Percentiles rank a stretch among this genome's conserved stretches.
Evolutionary conservation across 2,888 invertebrate genomes (phyloP).

Genomic region (Drosophila niveifrons): DNA sequence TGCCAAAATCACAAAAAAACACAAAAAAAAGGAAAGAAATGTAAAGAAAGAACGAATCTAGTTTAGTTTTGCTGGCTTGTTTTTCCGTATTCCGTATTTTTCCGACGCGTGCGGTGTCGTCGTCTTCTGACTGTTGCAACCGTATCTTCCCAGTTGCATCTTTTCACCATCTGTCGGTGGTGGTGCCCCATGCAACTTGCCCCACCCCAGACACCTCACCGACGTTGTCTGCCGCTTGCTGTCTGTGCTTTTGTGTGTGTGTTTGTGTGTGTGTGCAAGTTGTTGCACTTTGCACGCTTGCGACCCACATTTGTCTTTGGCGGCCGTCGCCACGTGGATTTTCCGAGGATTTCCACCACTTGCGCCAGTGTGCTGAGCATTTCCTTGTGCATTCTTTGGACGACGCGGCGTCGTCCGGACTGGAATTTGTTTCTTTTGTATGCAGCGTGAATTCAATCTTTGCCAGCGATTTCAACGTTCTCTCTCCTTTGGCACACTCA

Average conservation of each 20-base stretch:
- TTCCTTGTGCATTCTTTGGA: constrained; percentile 66
- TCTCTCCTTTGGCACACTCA: constrained; percentile 26
- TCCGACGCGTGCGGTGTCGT: constrained; percentile 57
- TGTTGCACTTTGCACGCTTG: constrained; percentile 77
- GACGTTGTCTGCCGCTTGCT: constrained; percentile 12
- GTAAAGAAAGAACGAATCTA: constrained; percentile 29
- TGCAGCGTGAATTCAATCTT: constrained; percentile 58
- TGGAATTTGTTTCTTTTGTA: constrained; percentile 70
- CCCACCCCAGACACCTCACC: not conserved
- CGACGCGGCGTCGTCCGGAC: constrained; percentile 29
- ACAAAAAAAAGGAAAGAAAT: constrained; percentile 10
- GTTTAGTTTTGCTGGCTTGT: constrained; percentile 56
- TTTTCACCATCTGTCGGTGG: constrained; percentile 50
- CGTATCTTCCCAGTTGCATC: constrained; percentile 56
- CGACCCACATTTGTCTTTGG: constrained; percentile 80
- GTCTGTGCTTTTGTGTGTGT: constrained; percentile 5
- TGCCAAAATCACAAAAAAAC: constrained; percentile 60
- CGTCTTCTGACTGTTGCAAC: constrained; percentile 30
- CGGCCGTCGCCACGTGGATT: constrained; percentile 60
- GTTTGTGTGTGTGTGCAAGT: constrained; percentile 58
- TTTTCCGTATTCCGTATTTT: constrained; percentile 39
- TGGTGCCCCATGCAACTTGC: constrained; percentile 1
- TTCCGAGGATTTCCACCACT: constrained; percentile 72
- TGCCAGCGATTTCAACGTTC: constrained; percentile 28
- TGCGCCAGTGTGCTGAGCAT: constrained; percentile 58